Evolutionary conservation across 1,140 invertebrate genomes (phyloP).

Genomic region (Leptinotarsa defecta): DNA sequence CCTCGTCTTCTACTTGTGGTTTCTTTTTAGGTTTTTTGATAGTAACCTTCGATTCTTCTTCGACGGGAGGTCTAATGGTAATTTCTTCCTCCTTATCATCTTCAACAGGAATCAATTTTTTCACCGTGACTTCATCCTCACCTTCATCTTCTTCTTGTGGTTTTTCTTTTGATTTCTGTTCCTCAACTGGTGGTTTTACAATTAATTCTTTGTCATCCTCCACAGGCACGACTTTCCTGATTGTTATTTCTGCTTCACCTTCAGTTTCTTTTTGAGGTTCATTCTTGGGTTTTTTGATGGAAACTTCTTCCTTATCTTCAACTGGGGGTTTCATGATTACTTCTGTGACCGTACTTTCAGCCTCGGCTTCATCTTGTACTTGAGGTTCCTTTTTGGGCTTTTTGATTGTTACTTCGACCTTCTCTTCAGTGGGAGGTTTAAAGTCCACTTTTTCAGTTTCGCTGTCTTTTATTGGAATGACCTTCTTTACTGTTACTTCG

Average conservation of each 20-base stretch:
- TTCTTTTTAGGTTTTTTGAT: slow-evolving; percentile 30
- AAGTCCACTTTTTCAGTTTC: slow-evolving; percentile 13
- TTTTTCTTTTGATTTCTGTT: slow-evolving; percentile 46
- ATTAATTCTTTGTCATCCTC: slow-evolving; percentile 43
- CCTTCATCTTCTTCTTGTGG: slow-evolving; percentile 55
- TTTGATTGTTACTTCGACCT: slow-evolving; percentile 35
- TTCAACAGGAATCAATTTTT: slow-evolving; percentile 51
- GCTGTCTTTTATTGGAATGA: too few relatives aligned
- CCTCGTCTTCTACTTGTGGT: slow-evolving; percentile 40
- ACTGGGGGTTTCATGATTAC: neutral
- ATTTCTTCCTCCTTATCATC: slow-evolving; percentile 45
- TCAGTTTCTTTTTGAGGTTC: slow-evolving; percentile 45
- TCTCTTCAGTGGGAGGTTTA: slow-evolving; percentile 28
- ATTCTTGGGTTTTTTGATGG: slow-evolving; percentile 45
- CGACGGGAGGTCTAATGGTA: slow-evolving; percentile 36
- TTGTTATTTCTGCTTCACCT: slow-evolving; percentile 62
- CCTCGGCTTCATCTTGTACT: slow-evolving; percentile 25
- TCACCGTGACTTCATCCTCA: slow-evolving; percentile 65
- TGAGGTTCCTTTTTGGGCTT: slow-evolving; percentile 27
- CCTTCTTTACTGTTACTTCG: neutral
- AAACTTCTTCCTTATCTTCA: neutral
- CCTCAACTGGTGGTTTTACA: slow-evolving; percentile 30
- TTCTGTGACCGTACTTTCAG: slow-evolving; percentile 35
- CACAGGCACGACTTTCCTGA: slow-evolving; percentile 57
- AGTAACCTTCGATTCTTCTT: slow-evolving; percentile 47